Base-by-base conservation (phyloP, 2,888 invertebrate species). In the Tetragonula carbonaria region DNA sequence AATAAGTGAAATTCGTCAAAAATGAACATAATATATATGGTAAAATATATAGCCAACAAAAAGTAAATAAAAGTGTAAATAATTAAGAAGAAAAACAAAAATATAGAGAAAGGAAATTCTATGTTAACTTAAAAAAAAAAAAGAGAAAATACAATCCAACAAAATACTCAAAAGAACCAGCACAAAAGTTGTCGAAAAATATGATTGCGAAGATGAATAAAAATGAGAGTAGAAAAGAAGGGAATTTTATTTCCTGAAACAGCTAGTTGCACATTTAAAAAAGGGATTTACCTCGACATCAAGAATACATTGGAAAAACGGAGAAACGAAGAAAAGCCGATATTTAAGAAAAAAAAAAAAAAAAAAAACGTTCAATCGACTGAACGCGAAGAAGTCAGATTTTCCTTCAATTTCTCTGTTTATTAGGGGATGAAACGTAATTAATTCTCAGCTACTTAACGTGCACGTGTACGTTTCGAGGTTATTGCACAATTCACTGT, bases 391-490 rank as follows among this genome's bases (percentile, higher is more conserved):
- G 16, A 59, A 38, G 23, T 3, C 63, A 3, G 63, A 63, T 55
- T 62, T 45, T 45, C 45, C 45, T 45, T n/a, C 53, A 63, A 38
- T 55, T 57, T 55, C 18, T 21, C 38, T 23, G 13, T n/a, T 23
- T n/a, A 57, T 66, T 33, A n/a, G 33, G 38, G 23, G 33, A 18
- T 23, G 50, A 68, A 62, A 45, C 28, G 51, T 74, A 68, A 74
- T 75, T 79, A 75, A 79, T 53, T 68, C 53, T 62, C 45, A 4
- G 51, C 62, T 79, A 53, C 62, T 70, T 77, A 53, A 70, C 38
- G 14, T 23, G 63, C 38, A 13, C 38, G 33, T 62, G 23, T 28
- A 28, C 28, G 38, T 53, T 63, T 50, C 63, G 28, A 51, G 57
- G 13, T 18, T 51, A 38, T 53, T 74, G 11, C n/a, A 4, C 68